Percentiles rank a stretch among this genome's conserved stretches.
Evolutionary conservation across 2,113 vertebrate genomes (phyloP).

Genomic region (Etheostoma cragini): DNA sequence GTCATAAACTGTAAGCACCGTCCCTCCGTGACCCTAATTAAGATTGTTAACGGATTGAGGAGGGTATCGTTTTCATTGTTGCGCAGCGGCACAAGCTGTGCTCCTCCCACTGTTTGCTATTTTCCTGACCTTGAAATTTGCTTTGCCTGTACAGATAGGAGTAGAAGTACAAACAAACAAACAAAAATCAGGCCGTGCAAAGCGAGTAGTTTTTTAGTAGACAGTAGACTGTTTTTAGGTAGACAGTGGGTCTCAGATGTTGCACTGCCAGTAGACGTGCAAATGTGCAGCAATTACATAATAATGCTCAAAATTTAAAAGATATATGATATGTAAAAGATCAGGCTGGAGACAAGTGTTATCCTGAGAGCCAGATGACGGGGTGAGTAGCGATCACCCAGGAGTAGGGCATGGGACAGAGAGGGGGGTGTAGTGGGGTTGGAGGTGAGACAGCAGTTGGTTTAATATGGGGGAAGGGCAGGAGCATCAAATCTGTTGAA

Average conservation of each 20-base stretch:
- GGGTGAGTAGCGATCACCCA: too few species aligned
- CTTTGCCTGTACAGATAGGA: background rate
- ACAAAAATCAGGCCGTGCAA: background rate
- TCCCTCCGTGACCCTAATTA: background rate
- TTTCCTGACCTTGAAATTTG: background rate
- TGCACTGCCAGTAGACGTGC: too few species aligned
- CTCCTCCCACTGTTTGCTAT: background rate
- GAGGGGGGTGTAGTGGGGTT: too few species aligned
- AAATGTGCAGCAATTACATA: background rate
- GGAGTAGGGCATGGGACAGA: too few species aligned
- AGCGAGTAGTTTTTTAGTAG: background rate
- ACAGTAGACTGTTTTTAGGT: background rate
- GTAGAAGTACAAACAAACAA: background rate
- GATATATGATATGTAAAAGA: too few species aligned
- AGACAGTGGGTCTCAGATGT: background rate
- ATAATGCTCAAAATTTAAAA: background rate
- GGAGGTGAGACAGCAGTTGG: too few species aligned
- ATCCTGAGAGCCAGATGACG: too few species aligned
- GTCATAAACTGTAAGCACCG: background rate
- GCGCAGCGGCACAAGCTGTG: background rate
- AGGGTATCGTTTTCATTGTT: background rate
- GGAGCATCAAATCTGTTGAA: too few species aligned
- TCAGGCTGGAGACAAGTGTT: too few species aligned
- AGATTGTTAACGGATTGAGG: background rate
- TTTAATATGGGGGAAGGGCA: too few species aligned